Evolutionary conservation across 2,113 vertebrate species (phyloP).

Genomic region (Polyodon spathula): DNA sequence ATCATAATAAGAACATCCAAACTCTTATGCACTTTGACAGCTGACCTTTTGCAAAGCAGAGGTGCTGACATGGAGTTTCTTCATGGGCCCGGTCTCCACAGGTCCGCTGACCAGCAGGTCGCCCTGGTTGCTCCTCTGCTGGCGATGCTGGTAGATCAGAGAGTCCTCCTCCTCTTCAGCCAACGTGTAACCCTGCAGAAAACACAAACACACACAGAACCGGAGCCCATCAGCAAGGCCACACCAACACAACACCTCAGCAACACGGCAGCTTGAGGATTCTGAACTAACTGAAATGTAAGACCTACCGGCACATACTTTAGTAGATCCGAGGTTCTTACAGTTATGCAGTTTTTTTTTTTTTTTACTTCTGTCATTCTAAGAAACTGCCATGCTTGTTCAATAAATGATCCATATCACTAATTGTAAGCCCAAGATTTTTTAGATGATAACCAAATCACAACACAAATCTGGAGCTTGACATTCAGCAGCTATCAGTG

Average conservation of each 20-base stretch:
- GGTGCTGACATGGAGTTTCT: constrained; percentile 95
- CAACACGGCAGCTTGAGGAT: no score
- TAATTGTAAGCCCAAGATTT: no score
- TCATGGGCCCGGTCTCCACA: constrained; percentile 91
- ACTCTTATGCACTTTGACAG: background rate
- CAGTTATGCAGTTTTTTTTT: no score
- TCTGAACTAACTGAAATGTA: no score
- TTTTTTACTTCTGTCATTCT: no score
- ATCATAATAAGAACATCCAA: background rate
- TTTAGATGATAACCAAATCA: no score
- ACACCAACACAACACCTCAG: constrained; percentile 22
- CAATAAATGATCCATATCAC: no score
- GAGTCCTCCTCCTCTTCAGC: constrained; percentile 95
- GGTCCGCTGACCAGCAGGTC: constrained; percentile 77
- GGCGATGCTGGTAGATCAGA: constrained; percentile 85
- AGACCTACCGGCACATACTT: no score
- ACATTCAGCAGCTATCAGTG: no score
- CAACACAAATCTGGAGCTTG: no score
- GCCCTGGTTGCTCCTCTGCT: constrained; percentile 72
- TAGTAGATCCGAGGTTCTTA: no score
- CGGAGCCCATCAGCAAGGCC: constrained; percentile 13
- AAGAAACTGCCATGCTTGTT: no score
- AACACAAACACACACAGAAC: constrained; percentile 4
- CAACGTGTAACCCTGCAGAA: constrained; percentile 82
- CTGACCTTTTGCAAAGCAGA: constrained; percentile 91